Base-by-base conservation (phyloP, 2,888 invertebrate genomes). In the Spatulosminthurus flaviceps region DNA sequence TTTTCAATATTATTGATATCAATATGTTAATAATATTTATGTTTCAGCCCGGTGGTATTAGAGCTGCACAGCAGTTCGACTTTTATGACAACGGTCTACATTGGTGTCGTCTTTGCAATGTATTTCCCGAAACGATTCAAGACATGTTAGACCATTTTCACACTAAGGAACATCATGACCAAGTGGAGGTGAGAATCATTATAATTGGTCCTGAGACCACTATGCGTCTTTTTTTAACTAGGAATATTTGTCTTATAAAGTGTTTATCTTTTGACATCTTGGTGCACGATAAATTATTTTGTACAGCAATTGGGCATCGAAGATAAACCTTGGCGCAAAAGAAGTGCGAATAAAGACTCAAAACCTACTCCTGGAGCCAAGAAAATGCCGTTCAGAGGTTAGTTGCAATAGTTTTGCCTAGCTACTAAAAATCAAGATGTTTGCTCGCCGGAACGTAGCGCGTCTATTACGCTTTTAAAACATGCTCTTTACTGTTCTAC, bases 81-180 rank as follows among this genome's bases (percentile, higher is more conserved):
- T 85, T 82, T 88, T 95, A 94, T 87, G 95, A 95, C 88, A 94
- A 95, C 0, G 95, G 95, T 89, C 92, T 94, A 90, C 95, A 95
- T 87, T 95, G 95, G 95, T 95, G 95, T 87, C 91, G 94, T 78
- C 91, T 92, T 72, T 95, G 95, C 88, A 92, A 94, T 87, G 92
- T 93, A 86, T 95, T 95, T 88, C 95, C 95, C 41, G 92, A 93
- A 86, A 94, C 94, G 1, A 95, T 95, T 74, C 94, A 94, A 87
- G 94, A 94, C 87, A 94, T 93, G 87, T 89, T 95, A 84, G 92
- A 92, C 87, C 95, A 95, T 89, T 90, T 95, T 85, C 95, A 95
- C 87, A 91, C 92, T 75, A 90, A 91, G 81, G 92, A 92, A 51
- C 95, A 95, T 89, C 92, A 92, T 86, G 91, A 92, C 88, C 90